Base-by-base conservation (phyloP, 2,888 invertebrate genomes). In the Stegophylla sp. region DNA sequence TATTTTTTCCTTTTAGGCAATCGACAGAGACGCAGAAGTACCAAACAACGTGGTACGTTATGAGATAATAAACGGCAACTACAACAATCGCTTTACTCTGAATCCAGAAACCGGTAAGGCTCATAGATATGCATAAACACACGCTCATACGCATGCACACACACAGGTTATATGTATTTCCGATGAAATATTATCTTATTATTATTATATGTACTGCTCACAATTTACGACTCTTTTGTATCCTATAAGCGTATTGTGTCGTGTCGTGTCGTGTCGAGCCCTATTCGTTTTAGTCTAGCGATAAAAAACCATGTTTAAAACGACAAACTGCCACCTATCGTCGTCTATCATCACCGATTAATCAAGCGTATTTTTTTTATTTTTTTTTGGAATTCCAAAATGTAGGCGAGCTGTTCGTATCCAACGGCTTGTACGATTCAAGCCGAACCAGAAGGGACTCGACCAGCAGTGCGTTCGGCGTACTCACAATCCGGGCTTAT, bases 21-120 rank as follows among this genome's bases (percentile, higher is more conserved):
- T 89, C 82, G 96, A 96, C 86, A 91, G 90, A 85, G 96, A 96
- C 86, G 91, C 94, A 26, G 92, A 93, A 83, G 88, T 92, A 67
- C 95, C 95, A 71, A 96, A 96, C 87, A 95, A 95, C 87, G 90
- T 92, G 85, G 91, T 96, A 28, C 91, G 92, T 85, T 96, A 95
- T 86, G 94, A 94, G 88, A 89, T 96, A 73, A 89, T 93, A 84
- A 91, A 91, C 85, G 93, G 93, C 51, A 93, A 93, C 86, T 90
- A 90, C 84, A 91, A 92, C 74, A 91, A 92, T 83, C 92, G 93
- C 86, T 93, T 95, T 86, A 87, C 90, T 28, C 87, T 95, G 63
- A 90, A 95, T 86, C 91, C 92, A 85, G 89, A 91, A 83, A 93
- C 93, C 83, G 96, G 93, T 86, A 86, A 84, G 83, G 81, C 69